phyloP scores from a whole-genome alignment of 2,113 vertebrate species.

The Seriola quinqueradiata region DNA sequence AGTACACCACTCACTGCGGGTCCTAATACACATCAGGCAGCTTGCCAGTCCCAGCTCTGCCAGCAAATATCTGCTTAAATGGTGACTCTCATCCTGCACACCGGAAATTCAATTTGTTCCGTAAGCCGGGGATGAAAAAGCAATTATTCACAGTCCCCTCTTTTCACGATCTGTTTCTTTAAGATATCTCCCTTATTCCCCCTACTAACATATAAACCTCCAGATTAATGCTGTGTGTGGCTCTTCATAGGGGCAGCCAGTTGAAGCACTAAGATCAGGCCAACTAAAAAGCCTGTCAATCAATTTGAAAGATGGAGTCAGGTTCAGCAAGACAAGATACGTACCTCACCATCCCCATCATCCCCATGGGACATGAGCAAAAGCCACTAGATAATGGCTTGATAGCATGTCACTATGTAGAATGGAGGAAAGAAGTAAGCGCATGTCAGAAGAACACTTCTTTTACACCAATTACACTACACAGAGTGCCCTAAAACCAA shows the following conservation, averaged over 20 bases:
- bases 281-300: conserved; percentile 71
- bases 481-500: conserved; percentile 49
- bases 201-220: conserved; percentile 76
- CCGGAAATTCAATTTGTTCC: conserved; percentile 86
- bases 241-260: conserved; percentile 51
- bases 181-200: conserved; percentile 77
- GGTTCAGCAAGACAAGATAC: conserved; percentile 36
- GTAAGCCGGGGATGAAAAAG: conserved; percentile 84
- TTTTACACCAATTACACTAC: conserved; percentile 82
- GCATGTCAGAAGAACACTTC: conserved; percentile 68
- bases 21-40: conserved; percentile 75
- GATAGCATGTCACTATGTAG: conserved; percentile 75
- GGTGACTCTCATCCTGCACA: conserved; percentile 76
- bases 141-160: conserved; percentile 84
- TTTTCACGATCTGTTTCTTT: conserved; percentile 85
- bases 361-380: conserved; percentile 52
- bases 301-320: conserved; percentile 61
- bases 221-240: conserved; percentile 75
- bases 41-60: conserved; percentile 67
- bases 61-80: conserved; percentile 81
- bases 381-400: conserved; percentile 74
- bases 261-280: conserved; percentile 53
- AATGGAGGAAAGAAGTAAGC: conserved; percentile 44
- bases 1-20: conserved; percentile 52
- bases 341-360: conserved; percentile 1